Evolutionary conservation across 2,797 vertebrate species (phyloP).

Genomic region (Hypotaenidia okinawae): DNA sequence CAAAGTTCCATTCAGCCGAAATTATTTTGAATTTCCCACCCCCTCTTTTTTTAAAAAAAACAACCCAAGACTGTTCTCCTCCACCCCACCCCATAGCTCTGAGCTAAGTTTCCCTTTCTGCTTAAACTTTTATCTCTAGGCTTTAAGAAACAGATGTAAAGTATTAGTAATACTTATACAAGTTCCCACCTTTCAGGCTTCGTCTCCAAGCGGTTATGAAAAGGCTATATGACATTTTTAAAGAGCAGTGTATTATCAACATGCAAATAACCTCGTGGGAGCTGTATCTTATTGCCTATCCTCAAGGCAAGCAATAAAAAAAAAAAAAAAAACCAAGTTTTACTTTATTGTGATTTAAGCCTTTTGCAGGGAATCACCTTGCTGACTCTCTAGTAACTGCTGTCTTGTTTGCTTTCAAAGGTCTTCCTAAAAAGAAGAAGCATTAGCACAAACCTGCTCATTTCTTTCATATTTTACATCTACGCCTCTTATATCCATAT

Average conservation of each 20-base stretch:
- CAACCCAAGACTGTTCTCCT: background rate
- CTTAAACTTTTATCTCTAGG: conserved; percentile 31
- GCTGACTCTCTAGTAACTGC: conserved; percentile 43
- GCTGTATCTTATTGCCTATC: conserved; percentile 69
- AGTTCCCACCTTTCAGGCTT: conserved; percentile 50
- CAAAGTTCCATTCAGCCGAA: conserved; percentile 4
- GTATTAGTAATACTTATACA: conserved; percentile 9
- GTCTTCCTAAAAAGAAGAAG: conserved; percentile 54
- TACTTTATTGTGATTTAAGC: conserved; percentile 75
- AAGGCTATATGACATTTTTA: conserved; percentile 68
- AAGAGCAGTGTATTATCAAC: conserved; percentile 63
- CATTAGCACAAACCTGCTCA: conserved; percentile 31
- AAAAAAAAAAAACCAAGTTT: conserved; percentile 69
- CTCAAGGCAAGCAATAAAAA: conserved; percentile 75
- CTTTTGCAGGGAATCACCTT: conserved; percentile 68
- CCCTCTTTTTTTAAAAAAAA: background rate
- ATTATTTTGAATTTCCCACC: conserved; percentile 26
- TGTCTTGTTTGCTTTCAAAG: conserved; percentile 15
- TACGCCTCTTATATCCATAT: background rate
- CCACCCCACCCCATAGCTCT: conserved; percentile 30
- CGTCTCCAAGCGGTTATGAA: conserved; percentile 56
- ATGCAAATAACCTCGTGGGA: conserved; percentile 75
- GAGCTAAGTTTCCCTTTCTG: conserved; percentile 31
- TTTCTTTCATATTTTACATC: background rate
- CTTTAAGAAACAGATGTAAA: conserved; percentile 19